A percentile compares a stretch with the other conserved stretches of the same genome.
phyloP scores from a whole-genome alignment of 2,888 invertebrate species.

The Andrena fulva region DNA sequence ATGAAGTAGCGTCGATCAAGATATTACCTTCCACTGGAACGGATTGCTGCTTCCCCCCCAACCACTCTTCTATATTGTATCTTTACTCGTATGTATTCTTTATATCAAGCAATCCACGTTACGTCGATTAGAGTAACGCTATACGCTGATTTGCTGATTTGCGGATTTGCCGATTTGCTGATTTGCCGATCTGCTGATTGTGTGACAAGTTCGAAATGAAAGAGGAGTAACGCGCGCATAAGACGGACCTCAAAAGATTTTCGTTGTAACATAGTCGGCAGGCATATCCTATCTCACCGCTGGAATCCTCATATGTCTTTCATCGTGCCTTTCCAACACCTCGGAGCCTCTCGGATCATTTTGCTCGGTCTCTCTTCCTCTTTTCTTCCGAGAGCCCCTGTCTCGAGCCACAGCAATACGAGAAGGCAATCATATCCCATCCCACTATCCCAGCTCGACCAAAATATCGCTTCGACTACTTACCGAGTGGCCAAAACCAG shows the following conservation, averaged over 20 bases:
- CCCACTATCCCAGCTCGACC: constrained; percentile 73
- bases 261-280: constrained; percentile 75
- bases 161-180: too few relatives aligned
- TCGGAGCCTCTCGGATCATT: constrained; percentile 69
- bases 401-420: constrained; percentile 65
- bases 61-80: neutral
- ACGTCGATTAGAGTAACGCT: neutral
- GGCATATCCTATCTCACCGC: constrained; percentile 82
- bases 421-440: constrained; percentile 69
- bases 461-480: constrained; percentile 76
- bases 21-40: neutral
- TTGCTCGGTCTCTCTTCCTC: constrained; percentile 62
- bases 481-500: constrained; percentile 66
- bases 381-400: constrained; percentile 56
- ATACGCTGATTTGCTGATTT: neutral
- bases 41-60: neutral
- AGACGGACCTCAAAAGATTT: constrained; percentile 59
- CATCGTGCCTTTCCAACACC: constrained; percentile 78
- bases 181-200: neutral
- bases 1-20: neutral
- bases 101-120: neutral
- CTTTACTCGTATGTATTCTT: neutral
- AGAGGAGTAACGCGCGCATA: constrained; percentile 37
- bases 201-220: neutral
- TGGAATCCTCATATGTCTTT: constrained; percentile 84